Evolutionary conservation across 2,113 vertebrate species (phyloP), one percentile per base, ranked within the genome.

Genomic region (Cinclus cinclus): DNA sequence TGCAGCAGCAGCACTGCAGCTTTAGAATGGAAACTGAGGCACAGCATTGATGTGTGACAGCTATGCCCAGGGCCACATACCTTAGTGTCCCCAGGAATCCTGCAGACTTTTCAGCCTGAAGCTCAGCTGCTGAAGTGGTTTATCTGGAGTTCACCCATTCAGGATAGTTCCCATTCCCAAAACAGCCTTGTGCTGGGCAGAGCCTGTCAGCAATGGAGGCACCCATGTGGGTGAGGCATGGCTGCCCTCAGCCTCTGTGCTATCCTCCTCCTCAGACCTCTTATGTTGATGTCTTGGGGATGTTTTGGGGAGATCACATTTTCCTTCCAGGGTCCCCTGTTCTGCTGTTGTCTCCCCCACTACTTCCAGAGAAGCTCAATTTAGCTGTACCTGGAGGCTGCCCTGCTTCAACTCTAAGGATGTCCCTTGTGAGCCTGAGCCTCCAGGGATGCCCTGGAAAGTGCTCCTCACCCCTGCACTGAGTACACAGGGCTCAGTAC

Each of bases 321-420:
- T 64, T 46, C 44, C 33, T 55, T 56, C 35, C 44, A 75, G 44
- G 3, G 1, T 7, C 9, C 15, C 7, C 15, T 0, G 3, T 28
- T 62, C 42, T 31, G 19, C 13, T 41, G 13, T 25, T 35, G 14
- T n/a, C 0, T 3, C 3, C 4, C 1, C 0, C 0, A 4, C 4
- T 22, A 13, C 24, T 60, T 62, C 28, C 64, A 84, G 28, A 62
- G 17, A 62, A 33, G 6, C 21, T 65, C 3, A 1, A 5, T 27
- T 30, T 31, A 46, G 20, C 15, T 1, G 0, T 27, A 41, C 52
- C 13, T 16, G 2, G 20, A 39, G 25, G 11, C 22, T 87, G 74
- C 22, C 27, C 20, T 55, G 23, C 39, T 83, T 79, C 28, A 2
- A 28, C 10, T 23, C 27, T 28, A 50, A 91, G 14, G 20, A 74